phyloP scores from a whole-genome alignment of 2,797 vertebrate species.

The Morus bassanus region DNA sequence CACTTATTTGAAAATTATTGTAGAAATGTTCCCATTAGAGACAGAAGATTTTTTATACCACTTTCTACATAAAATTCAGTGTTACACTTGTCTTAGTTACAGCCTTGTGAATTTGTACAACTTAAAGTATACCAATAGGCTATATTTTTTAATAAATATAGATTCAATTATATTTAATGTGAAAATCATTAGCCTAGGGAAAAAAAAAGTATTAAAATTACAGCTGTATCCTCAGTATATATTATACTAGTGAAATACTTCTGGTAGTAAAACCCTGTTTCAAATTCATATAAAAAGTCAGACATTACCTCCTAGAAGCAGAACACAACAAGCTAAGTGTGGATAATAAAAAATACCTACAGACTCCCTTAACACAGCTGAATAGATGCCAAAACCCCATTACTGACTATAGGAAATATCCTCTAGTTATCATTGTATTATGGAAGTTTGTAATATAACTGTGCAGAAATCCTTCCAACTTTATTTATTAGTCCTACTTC shows the following conservation, averaged over 20 bases:
- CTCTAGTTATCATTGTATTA: background rate
- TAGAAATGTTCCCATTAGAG: background rate
- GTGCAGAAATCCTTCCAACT: background rate
- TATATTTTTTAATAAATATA: background rate
- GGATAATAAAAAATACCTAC: background rate
- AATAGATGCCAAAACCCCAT: background rate
- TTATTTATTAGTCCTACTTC: background rate
- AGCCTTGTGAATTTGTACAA: background rate
- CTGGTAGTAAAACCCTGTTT: background rate
- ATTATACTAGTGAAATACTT: background rate
- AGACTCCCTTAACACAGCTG: background rate
- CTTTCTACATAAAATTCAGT: background rate
- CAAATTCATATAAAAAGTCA: background rate
- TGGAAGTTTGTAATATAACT: background rate
- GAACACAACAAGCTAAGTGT: background rate
- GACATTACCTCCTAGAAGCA: background rate
- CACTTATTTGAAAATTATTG: background rate
- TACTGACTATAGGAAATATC: background rate
- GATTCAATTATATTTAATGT: background rate
- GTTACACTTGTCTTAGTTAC: background rate
- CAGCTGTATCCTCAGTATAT: background rate
- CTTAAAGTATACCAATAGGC: background rate
- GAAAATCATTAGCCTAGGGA: background rate
- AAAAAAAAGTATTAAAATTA: background rate
- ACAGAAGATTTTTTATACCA: background rate